phyloP scores from a whole-genome alignment of 2,797 vertebrate genomes.

The Darevskia nairensis region DNA sequence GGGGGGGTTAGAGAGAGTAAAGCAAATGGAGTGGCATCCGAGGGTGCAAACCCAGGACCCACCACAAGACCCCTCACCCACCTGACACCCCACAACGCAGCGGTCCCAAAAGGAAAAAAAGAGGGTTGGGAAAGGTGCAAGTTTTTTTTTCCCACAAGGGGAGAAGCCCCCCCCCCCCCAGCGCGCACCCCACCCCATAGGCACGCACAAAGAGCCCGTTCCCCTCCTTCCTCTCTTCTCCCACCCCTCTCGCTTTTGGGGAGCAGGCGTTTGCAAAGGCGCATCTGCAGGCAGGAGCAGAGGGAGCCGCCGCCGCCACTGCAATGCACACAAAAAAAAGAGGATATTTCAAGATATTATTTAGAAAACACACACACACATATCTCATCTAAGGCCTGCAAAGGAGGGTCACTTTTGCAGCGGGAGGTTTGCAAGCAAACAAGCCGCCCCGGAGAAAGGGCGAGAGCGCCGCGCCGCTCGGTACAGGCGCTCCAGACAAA shows the following conservation, averaged over 20 bases:
- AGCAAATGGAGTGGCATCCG: no score
- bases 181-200: not conserved
- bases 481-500: not conserved
- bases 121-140: not conserved
- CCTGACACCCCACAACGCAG: not conserved
- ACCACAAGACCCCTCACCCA: not conserved
- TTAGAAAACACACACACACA: not conserved
- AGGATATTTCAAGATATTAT: not conserved
- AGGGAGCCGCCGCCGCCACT: not conserved
- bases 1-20: no score
- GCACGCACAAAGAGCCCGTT: not conserved
- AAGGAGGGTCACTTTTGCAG: not conserved
- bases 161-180: no score
- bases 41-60: not conserved
- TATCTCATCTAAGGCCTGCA: not conserved
- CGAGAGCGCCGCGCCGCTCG: not conserved
- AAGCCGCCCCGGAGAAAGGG: not conserved
- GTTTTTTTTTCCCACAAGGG: not conserved
- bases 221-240: no score
- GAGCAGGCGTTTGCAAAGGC: not conserved
- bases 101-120: not conserved
- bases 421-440: not conserved
- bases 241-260: no score
- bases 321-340: conserved; percentile 15
- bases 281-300: not conserved